Evolutionary conservation across 2,888 invertebrate species (phyloP), one percentile per base, ranked within the genome.

Genomic region (Euzetes globulus): DNA sequence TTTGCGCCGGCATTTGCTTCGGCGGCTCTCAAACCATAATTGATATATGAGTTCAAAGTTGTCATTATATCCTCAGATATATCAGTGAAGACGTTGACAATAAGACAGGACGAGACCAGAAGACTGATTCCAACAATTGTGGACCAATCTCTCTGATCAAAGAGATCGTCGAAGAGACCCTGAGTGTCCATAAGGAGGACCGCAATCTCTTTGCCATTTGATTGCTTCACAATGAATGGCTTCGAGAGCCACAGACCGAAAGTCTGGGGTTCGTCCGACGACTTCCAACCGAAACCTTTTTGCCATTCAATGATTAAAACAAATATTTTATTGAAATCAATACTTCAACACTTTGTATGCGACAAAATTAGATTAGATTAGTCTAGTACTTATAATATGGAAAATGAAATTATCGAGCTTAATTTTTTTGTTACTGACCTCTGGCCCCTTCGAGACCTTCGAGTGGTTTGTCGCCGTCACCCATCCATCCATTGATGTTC

Each of bases 161-260:
- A 22, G 22, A 3, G n/a, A 7, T 58, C 58, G 13, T 58, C 58
- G n/a, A 58, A 58, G 4, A 58, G 3, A 4, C 58, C 58, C 58
- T 58, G 58, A 5, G 58, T 58, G 58, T 58, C 58, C 58, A 58
- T 58, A 4, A 58, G 27, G 13, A 58, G 22, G 27, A 58, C 58
- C 2, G 58, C 58, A 7, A 58, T 58, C 27, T 58, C 58, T 58
- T 58, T 58, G 22, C 58, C 58, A 22, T 58, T 58, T 58, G 58
- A 58, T 58, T 58, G 58, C 22, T 58, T 58, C 9, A 58, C 58
- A 58, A 58, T 58, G 19, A 22, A 58, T 7, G 58, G 58, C 7
- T 58, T 58, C 19, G 58, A 58, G 11, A 58, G 19, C 58, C 58
- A 58, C 11, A 58, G 9, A 58, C 58, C 58, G 19, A 22, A 25